These are phyloP conservation scores for Leiothrix lutea DNA, from an alignment of 2,113 vertebrate species.

Conservation along the genomic window DNA sequence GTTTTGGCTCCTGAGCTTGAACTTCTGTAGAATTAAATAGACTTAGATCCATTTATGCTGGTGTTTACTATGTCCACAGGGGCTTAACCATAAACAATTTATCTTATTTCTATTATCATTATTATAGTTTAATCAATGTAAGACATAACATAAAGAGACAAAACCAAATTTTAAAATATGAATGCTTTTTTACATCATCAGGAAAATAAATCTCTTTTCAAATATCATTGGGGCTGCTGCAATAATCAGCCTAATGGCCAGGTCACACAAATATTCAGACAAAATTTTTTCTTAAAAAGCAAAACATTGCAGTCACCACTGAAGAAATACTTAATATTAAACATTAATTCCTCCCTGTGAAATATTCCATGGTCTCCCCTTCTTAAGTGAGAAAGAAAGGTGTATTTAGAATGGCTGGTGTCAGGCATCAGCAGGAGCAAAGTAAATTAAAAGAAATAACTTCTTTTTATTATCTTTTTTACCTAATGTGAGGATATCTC, in stretches of 20 bases:
- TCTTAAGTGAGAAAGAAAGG: not conserved
- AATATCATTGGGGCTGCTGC: not conserved
- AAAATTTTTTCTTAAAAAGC: not conserved
- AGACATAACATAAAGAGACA: not conserved
- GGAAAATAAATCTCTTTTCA: not conserved
- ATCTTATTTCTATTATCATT: not conserved
- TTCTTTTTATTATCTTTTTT: not conserved
- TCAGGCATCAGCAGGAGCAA: not conserved
- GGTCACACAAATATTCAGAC: not conserved
- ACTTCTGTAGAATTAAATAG: not conserved
- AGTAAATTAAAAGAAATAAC: not conserved
- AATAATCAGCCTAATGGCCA: not conserved
- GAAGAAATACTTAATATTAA: not conserved
- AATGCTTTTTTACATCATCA: not conserved
- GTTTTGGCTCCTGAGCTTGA: not conserved
- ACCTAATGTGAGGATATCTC: not conserved
- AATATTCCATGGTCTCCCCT: not conserved
- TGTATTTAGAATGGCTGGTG: not conserved
- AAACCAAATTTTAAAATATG: not conserved
- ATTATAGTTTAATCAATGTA: not conserved
- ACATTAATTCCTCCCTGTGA: not conserved
- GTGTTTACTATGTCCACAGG: not conserved
- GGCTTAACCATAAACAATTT: not conserved
- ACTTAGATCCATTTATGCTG: not conserved
- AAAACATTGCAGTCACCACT: not conserved